These are phyloP conservation scores for Caracal caracal DNA, from an alignment of 2,113 vertebrate genomes.

Conservation along the genomic window DNA sequence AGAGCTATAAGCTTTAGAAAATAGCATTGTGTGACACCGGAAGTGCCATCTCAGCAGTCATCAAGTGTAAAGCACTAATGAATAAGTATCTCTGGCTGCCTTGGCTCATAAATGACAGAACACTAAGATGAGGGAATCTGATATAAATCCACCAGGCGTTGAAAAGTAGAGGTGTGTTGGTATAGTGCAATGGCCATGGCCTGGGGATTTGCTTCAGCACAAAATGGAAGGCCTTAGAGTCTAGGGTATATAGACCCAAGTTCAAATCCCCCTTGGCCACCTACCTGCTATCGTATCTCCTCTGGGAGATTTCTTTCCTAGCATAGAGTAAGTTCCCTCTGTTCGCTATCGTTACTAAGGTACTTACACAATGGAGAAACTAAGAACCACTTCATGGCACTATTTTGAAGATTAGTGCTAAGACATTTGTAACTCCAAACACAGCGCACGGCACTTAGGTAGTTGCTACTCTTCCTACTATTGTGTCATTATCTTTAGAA, in stretches of 20 bases:
- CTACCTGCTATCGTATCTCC: not conserved
- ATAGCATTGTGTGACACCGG: not conserved
- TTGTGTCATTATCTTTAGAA: not conserved
- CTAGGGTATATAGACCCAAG: not conserved
- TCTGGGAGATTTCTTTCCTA: not conserved
- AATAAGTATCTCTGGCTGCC: not conserved
- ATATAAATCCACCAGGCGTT: not conserved
- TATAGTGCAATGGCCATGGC: too few species aligned
- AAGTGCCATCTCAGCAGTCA: conserved; percentile 37
- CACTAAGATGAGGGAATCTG: not conserved
- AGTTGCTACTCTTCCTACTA: not conserved
- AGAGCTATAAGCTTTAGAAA: conserved; percentile 36
- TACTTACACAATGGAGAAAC: not conserved
- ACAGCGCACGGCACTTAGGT: not conserved
- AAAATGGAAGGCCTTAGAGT: not conserved
- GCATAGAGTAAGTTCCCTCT: not conserved
- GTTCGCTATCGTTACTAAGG: not conserved
- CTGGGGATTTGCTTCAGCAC: not conserved
- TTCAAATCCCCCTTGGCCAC: not conserved
- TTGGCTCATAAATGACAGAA: not conserved
- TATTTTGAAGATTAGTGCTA: not conserved
- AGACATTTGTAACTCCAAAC: conserved; percentile 5
- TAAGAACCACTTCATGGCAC: not conserved
- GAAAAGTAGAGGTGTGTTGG: not conserved
- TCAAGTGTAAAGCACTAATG: not conserved